These are phyloP conservation scores for Danio aesculapii DNA, from an alignment of 2,797 vertebrate species.

Conservation along the genomic window DNA sequence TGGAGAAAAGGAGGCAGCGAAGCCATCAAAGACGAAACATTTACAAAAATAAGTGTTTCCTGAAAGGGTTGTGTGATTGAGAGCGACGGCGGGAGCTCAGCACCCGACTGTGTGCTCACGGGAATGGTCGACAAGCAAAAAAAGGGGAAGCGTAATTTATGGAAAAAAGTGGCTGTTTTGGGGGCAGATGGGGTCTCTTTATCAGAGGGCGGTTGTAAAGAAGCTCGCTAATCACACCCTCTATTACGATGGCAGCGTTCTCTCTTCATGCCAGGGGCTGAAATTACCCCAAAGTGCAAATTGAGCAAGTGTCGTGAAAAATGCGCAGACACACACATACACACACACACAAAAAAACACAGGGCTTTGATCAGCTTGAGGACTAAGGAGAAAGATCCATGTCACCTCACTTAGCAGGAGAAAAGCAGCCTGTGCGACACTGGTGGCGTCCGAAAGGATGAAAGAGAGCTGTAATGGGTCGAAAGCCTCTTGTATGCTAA, in stretches of 20 bases:
- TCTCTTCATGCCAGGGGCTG: constrained; percentile 55
- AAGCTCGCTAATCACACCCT: constrained; percentile 76
- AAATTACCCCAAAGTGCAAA: constrained; percentile 75
- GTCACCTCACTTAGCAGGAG: constrained; percentile 62
- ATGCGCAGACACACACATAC: constrained; percentile 45
- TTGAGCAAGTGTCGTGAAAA: constrained; percentile 65
- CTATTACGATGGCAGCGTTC: constrained; percentile 73
- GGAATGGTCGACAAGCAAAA: constrained; percentile 79
- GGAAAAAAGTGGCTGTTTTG: constrained; percentile 66
- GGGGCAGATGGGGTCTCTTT: constrained; percentile 61
- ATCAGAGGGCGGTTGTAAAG: constrained; percentile 69
- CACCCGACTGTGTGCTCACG: constrained; percentile 76
- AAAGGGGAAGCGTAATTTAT: constrained; percentile 80
- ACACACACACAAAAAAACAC: constrained; percentile 60
- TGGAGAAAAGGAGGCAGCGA: constrained; percentile 27
- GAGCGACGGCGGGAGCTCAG: constrained; percentile 68
- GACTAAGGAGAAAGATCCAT: constrained; percentile 60
- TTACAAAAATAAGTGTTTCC: constrained; percentile 74
- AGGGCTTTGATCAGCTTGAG: constrained; percentile 62
- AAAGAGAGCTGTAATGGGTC: constrained; percentile 59
- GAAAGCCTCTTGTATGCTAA: constrained; percentile 60
- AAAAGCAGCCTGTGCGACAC: constrained; percentile 48
- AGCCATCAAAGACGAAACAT: constrained; percentile 78
- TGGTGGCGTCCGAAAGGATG: constrained; percentile 55
- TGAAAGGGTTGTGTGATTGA: constrained; percentile 70